Conservation (phyloP, 2,888 invertebrate genomes). For the Spicauda simplicius region DNA sequence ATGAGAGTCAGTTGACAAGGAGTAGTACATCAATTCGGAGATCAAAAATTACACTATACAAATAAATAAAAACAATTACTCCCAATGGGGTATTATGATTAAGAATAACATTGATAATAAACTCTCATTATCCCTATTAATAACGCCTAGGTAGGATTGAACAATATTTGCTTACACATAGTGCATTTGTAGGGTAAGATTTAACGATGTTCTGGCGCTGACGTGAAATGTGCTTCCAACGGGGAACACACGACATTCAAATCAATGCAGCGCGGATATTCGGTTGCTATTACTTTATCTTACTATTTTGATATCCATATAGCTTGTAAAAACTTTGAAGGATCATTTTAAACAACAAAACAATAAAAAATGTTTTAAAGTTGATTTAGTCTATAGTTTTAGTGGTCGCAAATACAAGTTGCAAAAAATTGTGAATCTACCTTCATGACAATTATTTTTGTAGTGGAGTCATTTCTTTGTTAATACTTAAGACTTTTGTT, state of each 20-base stretch:
- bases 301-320: neutral
- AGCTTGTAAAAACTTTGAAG: neutral
- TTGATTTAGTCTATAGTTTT: too few species aligned
- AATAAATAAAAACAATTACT: too few species aligned
- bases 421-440: too few species aligned
- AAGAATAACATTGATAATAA: neutral
- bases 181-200: conserved; percentile 59
- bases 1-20: too few species aligned
- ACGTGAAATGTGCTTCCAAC: conserved; percentile 55
- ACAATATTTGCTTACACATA: conserved; percentile 13
- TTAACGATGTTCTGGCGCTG: conserved; percentile 55
- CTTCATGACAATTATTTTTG: too few species aligned
- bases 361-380: too few species aligned
- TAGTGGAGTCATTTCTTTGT: too few species aligned
- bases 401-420: too few species aligned
- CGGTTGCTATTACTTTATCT: conserved; percentile 39
- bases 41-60: too few species aligned
- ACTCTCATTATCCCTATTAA: neutral
- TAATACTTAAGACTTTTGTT: too few species aligned
- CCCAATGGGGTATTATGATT: too few species aligned
- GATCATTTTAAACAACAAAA: neutral
- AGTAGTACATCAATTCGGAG: too few species aligned
- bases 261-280: conserved; percentile 52
- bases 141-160: neutral
- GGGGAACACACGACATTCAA: conserved; percentile 51